phyloP scores from a whole-genome alignment of 1,140 invertebrate species.

The Drosophila erecta region DNA sequence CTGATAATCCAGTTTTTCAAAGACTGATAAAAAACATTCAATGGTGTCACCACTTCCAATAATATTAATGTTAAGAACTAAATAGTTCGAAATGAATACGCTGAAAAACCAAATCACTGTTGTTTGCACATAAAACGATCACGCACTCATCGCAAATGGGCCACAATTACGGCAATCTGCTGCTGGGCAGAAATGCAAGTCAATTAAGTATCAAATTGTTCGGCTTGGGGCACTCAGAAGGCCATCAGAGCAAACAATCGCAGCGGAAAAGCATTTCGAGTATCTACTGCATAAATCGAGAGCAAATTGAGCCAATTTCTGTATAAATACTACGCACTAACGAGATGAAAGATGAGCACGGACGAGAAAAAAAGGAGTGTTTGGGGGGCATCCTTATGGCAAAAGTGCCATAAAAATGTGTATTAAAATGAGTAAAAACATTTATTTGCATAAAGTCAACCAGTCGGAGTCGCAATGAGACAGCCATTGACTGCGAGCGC shows the following conservation, averaged over 20 bases:
- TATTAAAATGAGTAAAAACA: slow-evolving; percentile 83
- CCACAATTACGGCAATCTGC: slow-evolving; percentile 59
- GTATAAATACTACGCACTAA: slow-evolving; percentile 78
- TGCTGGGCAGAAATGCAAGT: slow-evolving; percentile 66
- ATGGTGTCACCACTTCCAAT: too few species aligned
- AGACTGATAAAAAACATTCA: too few species aligned
- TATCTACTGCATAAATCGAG: slow-evolving; percentile 78
- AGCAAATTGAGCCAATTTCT: slow-evolving; percentile 81
- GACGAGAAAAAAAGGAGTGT: neutral
- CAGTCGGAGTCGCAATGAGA: slow-evolving; percentile 40
- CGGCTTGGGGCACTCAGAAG: slow-evolving; percentile 27
- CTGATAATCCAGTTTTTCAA: neutral
- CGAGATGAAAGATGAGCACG: slow-evolving; percentile 67
- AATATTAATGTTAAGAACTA: too few species aligned
- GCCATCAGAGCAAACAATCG: slow-evolving; percentile 73
- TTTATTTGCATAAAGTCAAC: slow-evolving; percentile 81
- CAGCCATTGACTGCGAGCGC: slow-evolving; percentile 49
- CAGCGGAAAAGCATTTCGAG: slow-evolving; percentile 68
- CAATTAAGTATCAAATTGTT: slow-evolving; percentile 81
- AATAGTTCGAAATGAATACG: too few species aligned
- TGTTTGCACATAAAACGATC: slow-evolving; percentile 26
- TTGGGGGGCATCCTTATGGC: slow-evolving; percentile 30
- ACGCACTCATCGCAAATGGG: slow-evolving; percentile 56
- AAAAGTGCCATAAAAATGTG: slow-evolving; percentile 81
- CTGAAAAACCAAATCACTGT: slow-evolving; percentile 3